phyloP scores from a whole-genome alignment of 2,888 invertebrate species.

The Parelbella ahira region DNA sequence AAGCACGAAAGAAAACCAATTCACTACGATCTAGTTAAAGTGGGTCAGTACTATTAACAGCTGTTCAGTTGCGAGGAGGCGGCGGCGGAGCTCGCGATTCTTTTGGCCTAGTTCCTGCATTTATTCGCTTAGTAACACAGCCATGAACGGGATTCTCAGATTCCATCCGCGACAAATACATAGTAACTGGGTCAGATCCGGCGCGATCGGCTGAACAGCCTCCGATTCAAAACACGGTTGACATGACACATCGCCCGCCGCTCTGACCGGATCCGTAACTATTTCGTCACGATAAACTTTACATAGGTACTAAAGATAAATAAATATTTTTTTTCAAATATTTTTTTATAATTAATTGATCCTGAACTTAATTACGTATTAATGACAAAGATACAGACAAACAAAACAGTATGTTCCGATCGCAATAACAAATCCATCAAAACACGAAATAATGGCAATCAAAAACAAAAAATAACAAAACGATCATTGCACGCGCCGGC shows the following conservation, averaged over 20 bases:
- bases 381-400: not conserved
- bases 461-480: constrained; percentile 40
- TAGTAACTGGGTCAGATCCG: constrained; percentile 37
- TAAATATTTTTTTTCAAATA: not conserved
- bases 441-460: constrained; percentile 37
- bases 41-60: constrained; percentile 41
- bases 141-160: constrained; percentile 33
- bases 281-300: constrained; percentile 5
- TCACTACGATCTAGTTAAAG: constrained; percentile 28
- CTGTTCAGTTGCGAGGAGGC: constrained; percentile 34
- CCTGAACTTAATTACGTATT: no score
- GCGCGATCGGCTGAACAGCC: constrained; percentile 30
- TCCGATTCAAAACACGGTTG: constrained; percentile 30
- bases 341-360: no score
- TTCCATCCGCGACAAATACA: constrained; percentile 33
- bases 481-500: constrained; percentile 56
- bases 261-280: constrained; percentile 17
- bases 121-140: constrained; percentile 33
- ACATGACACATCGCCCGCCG: constrained; percentile 32
- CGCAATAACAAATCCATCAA: constrained; percentile 1
- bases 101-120: constrained; percentile 39
- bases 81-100: constrained; percentile 34
- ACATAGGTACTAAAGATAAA: no score
- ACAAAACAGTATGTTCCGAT: not conserved
- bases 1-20: constrained; percentile 18